These are phyloP conservation scores for Naso thynnoides DNA, from an alignment of 2,797 vertebrate species.

Conservation along the genomic window DNA sequence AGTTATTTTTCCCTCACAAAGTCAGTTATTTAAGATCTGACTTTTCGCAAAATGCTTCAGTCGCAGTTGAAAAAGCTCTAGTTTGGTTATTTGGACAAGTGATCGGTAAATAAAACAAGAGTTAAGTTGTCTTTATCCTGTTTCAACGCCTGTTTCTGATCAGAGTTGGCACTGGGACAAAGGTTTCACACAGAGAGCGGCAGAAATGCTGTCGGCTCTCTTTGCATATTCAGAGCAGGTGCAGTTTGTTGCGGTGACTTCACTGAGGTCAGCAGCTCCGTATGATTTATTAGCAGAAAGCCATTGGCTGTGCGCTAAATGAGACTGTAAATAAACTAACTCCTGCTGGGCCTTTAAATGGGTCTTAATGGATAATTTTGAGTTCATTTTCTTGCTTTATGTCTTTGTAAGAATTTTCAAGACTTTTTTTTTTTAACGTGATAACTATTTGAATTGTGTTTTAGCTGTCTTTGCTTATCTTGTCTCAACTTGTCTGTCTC, in stretches of 20 bases:
- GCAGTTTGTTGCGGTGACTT: conserved; percentile 26
- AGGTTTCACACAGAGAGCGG: background rate
- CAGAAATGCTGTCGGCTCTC: background rate
- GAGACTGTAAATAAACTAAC: conserved; percentile 59
- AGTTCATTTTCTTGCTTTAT: conserved; percentile 34
- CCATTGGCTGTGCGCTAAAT: conserved; percentile 48
- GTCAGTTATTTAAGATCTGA: background rate
- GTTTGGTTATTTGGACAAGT: background rate
- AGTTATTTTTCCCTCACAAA: background rate
- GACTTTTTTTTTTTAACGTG: conserved; percentile 51
- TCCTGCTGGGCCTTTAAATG: conserved; percentile 45
- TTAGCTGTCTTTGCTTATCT: too few species aligned
- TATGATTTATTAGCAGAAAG: conserved; percentile 27
- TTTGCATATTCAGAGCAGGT: background rate
- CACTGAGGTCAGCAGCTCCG: conserved; percentile 18
- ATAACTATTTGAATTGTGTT: conserved; percentile 43
- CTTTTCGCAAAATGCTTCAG: background rate
- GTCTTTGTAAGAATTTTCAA: conserved; percentile 51
- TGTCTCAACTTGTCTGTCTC: conserved; percentile 39
- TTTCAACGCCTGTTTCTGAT: background rate
- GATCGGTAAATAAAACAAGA: background rate
- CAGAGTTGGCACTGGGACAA: background rate
- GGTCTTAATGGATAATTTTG: conserved; percentile 39
- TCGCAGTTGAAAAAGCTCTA: background rate
- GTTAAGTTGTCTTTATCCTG: background rate